phyloP scores from a whole-genome alignment of 2,888 invertebrate species.

The Tridacna crocea region DNA sequence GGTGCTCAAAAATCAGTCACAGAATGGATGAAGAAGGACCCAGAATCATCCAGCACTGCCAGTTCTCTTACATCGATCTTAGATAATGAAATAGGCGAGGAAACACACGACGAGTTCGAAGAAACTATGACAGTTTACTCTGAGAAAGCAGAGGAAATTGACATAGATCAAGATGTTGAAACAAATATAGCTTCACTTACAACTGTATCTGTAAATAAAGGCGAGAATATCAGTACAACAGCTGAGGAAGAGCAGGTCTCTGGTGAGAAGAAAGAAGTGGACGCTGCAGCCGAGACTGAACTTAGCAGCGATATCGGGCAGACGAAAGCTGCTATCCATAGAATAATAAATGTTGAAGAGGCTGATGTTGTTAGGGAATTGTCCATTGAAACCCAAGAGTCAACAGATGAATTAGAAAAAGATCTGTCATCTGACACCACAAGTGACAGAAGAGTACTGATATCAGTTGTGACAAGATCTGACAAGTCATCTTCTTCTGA shows the following conservation, averaged over 20 bases:
- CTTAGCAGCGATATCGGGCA: background rate
- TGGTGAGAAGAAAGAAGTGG: background rate
- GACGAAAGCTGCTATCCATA: background rate
- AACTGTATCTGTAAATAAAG: background rate
- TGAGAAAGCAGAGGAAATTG: background rate
- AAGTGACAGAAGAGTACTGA: background rate
- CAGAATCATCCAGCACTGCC: background rate
- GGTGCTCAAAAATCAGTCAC: background rate
- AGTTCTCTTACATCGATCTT: constrained; percentile 2
- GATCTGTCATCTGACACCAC: background rate
- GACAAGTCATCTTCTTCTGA: background rate
- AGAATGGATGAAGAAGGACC: background rate
- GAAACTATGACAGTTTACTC: background rate
- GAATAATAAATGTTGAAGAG: background rate
- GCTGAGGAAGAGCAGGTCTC: background rate
- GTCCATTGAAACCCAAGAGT: background rate
- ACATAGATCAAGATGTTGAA: too few relatives aligned
- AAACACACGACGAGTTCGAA: background rate
- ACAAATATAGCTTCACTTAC: background rate
- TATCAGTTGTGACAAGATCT: background rate
- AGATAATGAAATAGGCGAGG: background rate
- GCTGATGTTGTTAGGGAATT: background rate
- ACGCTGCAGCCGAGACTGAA: background rate
- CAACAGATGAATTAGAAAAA: background rate
- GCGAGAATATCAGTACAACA: background rate